A percentile compares a stretch with the other conserved stretches of the same genome.
phyloP scores from a whole-genome alignment of 2,797 vertebrate genomes.

The Gambusia yucatana region DNA sequence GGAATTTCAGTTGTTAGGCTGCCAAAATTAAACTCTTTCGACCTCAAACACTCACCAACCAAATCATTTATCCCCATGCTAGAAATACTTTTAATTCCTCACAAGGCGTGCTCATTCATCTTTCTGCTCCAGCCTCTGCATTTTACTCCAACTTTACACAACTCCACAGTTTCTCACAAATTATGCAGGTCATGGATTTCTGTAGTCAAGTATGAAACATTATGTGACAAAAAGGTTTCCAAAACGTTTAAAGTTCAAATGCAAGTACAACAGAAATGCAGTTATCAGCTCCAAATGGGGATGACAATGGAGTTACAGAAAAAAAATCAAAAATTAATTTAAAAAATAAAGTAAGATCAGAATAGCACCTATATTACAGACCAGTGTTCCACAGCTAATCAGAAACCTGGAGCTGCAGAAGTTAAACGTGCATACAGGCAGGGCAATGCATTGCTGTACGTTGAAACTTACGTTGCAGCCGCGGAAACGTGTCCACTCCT shows the following conservation, averaged over 20 bases:
- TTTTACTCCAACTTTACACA: conserved; percentile 35
- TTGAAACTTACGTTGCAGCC: conserved; percentile 88
- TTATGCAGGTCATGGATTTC: not conserved
- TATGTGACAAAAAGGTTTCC: conserved; percentile 2
- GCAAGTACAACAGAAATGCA: conserved; percentile 6
- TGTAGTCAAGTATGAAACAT: conserved; percentile 22
- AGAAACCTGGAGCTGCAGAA: conserved; percentile 8
- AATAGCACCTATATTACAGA: not conserved
- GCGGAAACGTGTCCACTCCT: conserved; percentile 94
- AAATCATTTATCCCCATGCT: conserved; percentile 18
- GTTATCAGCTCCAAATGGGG: conserved; percentile 16
- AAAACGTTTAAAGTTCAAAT: conserved; percentile 17
- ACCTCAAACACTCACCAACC: not conserved
- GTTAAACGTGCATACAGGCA: conserved; percentile 6
- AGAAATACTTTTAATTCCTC: conserved; percentile 23
- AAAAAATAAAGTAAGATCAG: not conserved
- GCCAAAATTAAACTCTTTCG: conserved; percentile 20
- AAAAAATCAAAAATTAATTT: not conserved
- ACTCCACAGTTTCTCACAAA: conserved; percentile 35
- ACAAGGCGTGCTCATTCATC: conserved; percentile 34
- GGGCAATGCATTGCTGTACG: conserved; percentile 15
- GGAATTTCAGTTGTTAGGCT: conserved; percentile 68
- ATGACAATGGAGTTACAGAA: not conserved
- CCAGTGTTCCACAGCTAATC: not conserved
- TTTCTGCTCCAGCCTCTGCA: conserved; percentile 2